Percentiles rank a stretch among this genome's conserved stretches.
Evolutionary conservation across 2,888 invertebrate species (phyloP).

Genomic region (Drosophila eohydei): DNA sequence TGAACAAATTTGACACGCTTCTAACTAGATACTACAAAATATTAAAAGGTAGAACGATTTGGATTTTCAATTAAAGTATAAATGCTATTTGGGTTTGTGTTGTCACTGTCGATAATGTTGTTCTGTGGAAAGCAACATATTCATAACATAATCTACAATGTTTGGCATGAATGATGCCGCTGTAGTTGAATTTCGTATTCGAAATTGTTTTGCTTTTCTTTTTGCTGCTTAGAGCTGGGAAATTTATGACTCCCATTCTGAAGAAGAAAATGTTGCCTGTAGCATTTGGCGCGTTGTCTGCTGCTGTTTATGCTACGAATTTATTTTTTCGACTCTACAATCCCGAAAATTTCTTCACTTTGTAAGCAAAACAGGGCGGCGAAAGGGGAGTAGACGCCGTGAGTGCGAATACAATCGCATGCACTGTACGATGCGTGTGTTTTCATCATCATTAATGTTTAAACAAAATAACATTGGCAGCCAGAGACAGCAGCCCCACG

Average conservation of each 20-base stretch:
- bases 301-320: conserved; percentile 45
- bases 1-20: neutral
- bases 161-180: conserved; percentile 11
- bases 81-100: too few relatives aligned
- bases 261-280: conserved; percentile 8
- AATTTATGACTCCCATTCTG: conserved; percentile 28
- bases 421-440: conserved; percentile 59
- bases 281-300: conserved; percentile 27
- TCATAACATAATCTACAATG: neutral
- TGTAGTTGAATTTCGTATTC: conserved; percentile 1
- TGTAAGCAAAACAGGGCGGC: neutral
- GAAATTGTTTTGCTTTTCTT: conserved; percentile 1
- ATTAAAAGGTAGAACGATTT: neutral
- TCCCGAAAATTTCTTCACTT: conserved; percentile 36
- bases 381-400: neutral
- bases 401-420: conserved; percentile 42
- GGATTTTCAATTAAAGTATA: neutral
- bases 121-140: neutral
- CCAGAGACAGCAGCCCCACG: conserved; percentile 37
- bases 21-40: too few relatives aligned
- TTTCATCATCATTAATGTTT: conserved; percentile 78
- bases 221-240: neutral
- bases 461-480: conserved; percentile 79
- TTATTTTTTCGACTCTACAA: conserved; percentile 17
- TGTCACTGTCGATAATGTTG: neutral